Evolutionary conservation across 2,797 vertebrate genomes (phyloP).

Genomic region (Sternotherus odoratus): DNA sequence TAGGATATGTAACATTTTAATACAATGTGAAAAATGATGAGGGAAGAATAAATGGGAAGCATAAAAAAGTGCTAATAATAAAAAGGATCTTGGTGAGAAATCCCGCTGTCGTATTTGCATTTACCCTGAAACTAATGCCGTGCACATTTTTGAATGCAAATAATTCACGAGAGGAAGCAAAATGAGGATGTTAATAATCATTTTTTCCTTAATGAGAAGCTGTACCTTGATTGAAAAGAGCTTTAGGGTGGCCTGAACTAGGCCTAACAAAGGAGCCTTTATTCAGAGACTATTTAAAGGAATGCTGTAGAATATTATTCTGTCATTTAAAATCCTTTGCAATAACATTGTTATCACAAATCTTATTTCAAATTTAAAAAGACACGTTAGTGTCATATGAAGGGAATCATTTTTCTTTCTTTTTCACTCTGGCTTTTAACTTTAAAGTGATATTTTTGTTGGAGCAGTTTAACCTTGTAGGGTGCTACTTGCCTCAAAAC

Average conservation of each 20-base stretch:
- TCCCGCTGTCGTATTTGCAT: slow-evolving; percentile 87
- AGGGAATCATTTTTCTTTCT: slow-evolving; percentile 73
- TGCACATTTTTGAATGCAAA: slow-evolving; percentile 86
- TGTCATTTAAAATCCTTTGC: slow-evolving; percentile 71
- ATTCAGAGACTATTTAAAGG: slow-evolving; percentile 65
- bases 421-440: slow-evolving; percentile 56
- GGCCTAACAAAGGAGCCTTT: slow-evolving; percentile 77
- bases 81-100: slow-evolving; percentile 83
- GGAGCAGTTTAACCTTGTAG: slow-evolving; percentile 40
- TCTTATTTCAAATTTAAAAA: slow-evolving; percentile 77
- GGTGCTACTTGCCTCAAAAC: not conserved
- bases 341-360: slow-evolving; percentile 74
- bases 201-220: slow-evolving; percentile 86
- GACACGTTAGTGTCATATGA: slow-evolving; percentile 58
- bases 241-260: slow-evolving; percentile 80
- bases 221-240: slow-evolving; percentile 82
- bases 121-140: slow-evolving; percentile 85
- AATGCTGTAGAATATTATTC: slow-evolving; percentile 69
- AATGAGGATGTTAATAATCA: slow-evolving; percentile 84
- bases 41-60: slow-evolving; percentile 83
- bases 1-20: slow-evolving; percentile 84
- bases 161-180: slow-evolving; percentile 86
- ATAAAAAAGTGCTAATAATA: slow-evolving; percentile 85
- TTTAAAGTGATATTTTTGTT: slow-evolving; percentile 63
- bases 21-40: slow-evolving; percentile 84